Base-by-base conservation (phyloP, 2,888 invertebrate genomes). In the Zaprionus bogoriensis region DNA sequence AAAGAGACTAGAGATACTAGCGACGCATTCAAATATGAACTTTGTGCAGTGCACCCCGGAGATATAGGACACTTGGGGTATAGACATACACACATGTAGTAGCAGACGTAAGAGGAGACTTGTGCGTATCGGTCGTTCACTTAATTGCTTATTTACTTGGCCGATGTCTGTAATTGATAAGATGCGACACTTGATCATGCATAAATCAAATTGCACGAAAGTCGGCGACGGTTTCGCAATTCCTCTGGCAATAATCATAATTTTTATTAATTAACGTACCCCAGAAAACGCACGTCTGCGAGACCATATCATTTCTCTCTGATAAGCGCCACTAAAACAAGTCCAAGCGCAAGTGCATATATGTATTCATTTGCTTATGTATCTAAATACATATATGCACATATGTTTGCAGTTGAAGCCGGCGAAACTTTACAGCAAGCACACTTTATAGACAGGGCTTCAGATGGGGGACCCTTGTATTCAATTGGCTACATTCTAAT, bases 51-150 rank as follows among this genome's bases (percentile, higher is more conserved):
- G 6, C 30, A n/a, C n/a, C n/a, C n/a, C n/a, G n/a, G n/a, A n/a
- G n/a, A n/a, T n/a, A n/a, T n/a, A n/a, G n/a, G n/a, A n/a, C n/a
- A n/a, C n/a, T n/a, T n/a, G n/a, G n/a, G n/a, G n/a, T n/a, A n/a
- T n/a, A n/a, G n/a, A n/a, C n/a, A n/a, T n/a, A n/a, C n/a, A n/a
- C n/a, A n/a, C n/a, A n/a, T 32, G 17, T 5, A 32, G 3, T 32
- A 14, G 14, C 14, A 17, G 3, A 14, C n/a, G n/a, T n/a, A n/a
- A n/a, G n/a, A n/a, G n/a, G n/a, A 9, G n/a, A 36, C 14, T 38
- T 36, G 12, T 19, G 52, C 48, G 23, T 79, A 79, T 76, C 80
- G 80, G 79, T 86, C 79, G 53, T 80, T 86, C 79, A 74, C 83
- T 62, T 53, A 66, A 55, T 41, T 65, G 20, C 61, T 53, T 64